phyloP scores from a whole-genome alignment of 1,140 invertebrate species.

The Meteorus sp. region DNA sequence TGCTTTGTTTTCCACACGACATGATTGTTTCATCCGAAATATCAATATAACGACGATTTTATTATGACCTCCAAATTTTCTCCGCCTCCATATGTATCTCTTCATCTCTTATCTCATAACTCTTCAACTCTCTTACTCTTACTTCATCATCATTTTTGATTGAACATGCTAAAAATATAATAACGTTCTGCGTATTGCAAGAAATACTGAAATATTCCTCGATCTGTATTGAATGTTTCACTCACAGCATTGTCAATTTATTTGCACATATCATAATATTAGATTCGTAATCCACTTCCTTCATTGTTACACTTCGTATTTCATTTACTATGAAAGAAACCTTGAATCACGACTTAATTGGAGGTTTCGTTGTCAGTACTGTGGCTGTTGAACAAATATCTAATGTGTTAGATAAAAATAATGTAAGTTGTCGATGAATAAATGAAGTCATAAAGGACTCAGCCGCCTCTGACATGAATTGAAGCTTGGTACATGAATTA shows the following conservation, averaged over 20 bases:
- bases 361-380: too few species aligned
- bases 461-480: too few species aligned
- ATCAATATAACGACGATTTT: background rate
- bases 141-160: background rate
- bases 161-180: slow-evolving; percentile 1
- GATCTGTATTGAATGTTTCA: slow-evolving; percentile 13
- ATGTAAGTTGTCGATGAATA: background rate
- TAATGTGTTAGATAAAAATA: too few species aligned
- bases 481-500: slow-evolving; percentile 24
- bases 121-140: background rate
- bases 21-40: too few species aligned
- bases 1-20: background rate
- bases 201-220: slow-evolving; percentile 21
- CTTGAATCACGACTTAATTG: too few species aligned
- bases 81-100: background rate
- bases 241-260: slow-evolving; percentile 23
- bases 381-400: too few species aligned
- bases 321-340: background rate
- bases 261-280: slow-evolving; percentile 2
- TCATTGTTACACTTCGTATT: background rate
- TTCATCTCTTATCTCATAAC: background rate
- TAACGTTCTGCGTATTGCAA: background rate
- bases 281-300: background rate
- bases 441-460: background rate
- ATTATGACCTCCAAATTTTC: background rate